Evolutionary conservation across 2,113 vertebrate genomes (phyloP).

Genomic region (Orientallactaga bullata): DNA sequence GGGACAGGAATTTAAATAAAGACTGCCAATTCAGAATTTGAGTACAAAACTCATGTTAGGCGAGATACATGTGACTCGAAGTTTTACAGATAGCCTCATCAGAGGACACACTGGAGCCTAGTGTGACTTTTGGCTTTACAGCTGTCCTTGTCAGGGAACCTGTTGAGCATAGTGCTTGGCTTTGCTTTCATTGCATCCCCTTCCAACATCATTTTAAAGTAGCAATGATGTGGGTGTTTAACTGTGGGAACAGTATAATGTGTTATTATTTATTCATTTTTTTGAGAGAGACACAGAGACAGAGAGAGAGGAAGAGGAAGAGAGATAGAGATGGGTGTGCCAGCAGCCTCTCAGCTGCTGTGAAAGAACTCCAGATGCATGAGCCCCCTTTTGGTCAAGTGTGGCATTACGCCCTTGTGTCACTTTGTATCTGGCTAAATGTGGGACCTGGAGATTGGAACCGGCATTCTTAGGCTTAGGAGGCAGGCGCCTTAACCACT

Average conservation of each 20-base stretch:
- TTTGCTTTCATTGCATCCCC: constrained; percentile 31
- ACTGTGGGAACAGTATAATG: neutral
- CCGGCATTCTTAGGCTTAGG: too few relatives aligned
- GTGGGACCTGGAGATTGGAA: too few relatives aligned
- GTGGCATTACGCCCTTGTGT: too few relatives aligned
- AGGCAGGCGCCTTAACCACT: too few relatives aligned
- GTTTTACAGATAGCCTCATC: neutral
- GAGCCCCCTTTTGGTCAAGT: too few relatives aligned
- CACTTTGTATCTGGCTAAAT: too few relatives aligned
- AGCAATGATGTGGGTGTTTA: neutral
- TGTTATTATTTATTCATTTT: too few relatives aligned
- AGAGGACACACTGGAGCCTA: neutral
- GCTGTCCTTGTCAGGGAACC: neutral
- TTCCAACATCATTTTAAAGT: constrained; percentile 16
- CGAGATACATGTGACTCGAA: constrained; percentile 44
- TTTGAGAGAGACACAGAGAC: too few relatives aligned
- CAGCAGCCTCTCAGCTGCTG: too few relatives aligned
- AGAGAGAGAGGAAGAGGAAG: too few relatives aligned
- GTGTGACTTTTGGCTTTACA: constrained; percentile 29
- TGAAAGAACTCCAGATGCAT: too few relatives aligned
- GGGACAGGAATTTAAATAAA: constrained; percentile 19
- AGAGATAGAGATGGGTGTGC: too few relatives aligned
- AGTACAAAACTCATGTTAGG: constrained; percentile 50
- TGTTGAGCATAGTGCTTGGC: neutral
- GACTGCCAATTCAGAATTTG: constrained; percentile 54